Percentiles rank a stretch among this genome's conserved stretches.
Evolutionary conservation across 1,140 invertebrate genomes (phyloP).

Genomic region (Drosophila pandora): DNA sequence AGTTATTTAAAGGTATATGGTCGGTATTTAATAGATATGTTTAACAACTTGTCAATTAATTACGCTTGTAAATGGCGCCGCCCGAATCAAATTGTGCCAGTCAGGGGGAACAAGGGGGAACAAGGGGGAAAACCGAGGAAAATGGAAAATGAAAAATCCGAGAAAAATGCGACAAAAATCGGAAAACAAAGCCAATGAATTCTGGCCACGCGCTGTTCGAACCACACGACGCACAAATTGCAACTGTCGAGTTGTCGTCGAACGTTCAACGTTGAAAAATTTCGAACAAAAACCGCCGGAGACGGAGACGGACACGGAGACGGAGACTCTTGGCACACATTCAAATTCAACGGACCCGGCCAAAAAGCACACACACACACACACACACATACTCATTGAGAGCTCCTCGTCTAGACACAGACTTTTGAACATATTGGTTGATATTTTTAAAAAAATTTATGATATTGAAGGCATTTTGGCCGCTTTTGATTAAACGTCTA

Average conservation of each 20-base stretch:
- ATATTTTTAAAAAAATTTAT: slow-evolving; percentile 69
- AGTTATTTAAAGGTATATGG: slow-evolving; percentile 23
- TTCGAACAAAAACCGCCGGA: slow-evolving; percentile 21
- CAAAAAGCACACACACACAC: slow-evolving; percentile 13
- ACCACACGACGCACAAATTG: slow-evolving; percentile 62
- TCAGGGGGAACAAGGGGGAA: not conserved
- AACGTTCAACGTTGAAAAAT: slow-evolving; percentile 31
- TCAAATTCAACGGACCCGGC: slow-evolving; percentile 43
- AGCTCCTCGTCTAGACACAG: not conserved
- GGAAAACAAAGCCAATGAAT: slow-evolving; percentile 7
- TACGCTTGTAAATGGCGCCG: slow-evolving; percentile 31
- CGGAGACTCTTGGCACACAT: slow-evolving; percentile 58
- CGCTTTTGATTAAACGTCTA: slow-evolving; percentile 21
- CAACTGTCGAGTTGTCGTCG: slow-evolving; percentile 73
- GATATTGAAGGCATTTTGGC: slow-evolving; percentile 52
- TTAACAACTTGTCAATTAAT: slow-evolving; percentile 76
- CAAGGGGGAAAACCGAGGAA: not conserved
- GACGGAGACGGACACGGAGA: slow-evolving; percentile 14
- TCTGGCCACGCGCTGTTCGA: slow-evolving; percentile 53
- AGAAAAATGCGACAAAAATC: not conserved
- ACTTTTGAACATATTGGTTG: slow-evolving; percentile 15
- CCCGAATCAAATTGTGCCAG: slow-evolving; percentile 9
- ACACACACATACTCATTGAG: slow-evolving; percentile 25
- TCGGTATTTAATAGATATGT: slow-evolving; percentile 55
- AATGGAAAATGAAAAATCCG: not conserved